Base-by-base conservation (phyloP, 2,888 invertebrate genomes). In the Cerastis rubricosa region DNA sequence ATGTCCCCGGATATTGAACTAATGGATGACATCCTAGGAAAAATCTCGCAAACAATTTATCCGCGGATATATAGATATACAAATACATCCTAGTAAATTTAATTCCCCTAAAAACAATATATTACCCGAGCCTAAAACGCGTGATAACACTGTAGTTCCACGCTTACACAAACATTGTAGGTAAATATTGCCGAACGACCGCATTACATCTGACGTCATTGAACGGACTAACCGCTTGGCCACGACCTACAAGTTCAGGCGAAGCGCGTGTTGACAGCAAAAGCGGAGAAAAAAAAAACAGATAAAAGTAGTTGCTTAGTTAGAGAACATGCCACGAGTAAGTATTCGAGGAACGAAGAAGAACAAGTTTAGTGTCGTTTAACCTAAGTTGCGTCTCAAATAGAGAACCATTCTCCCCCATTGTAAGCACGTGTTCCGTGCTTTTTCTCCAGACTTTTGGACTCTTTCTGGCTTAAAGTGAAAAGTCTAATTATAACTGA, bases 171-270 rank as follows among this genome's bases (percentile, higher is more conserved):
- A 84, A 80, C 70, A 82, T 47, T 64, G 67, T 43, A 40, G 9
- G 49, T 70, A 75, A 84, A 83, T 57, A 72, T 83, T 79, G 64
- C 25, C 51, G 1, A 11, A 29, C 25, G 67, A 4, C 35, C 54
- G 14, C 25, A 47, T 35, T 71, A 43, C 43, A 25, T 64, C 64
- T 64, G 43, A 43, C 64, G 64, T 64, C 64, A n/a, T 64, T 8
- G 43, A 8, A n/a, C 7, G 8, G 9, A 17, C 43, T 64, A 64
- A 64, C 2, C 43, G 17, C 43, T 64, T 12, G 9, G 64, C 43
- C 64, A 64, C 64, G 43, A n/a, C n/a, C 43, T 8, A 25, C 35
- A 64, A n/a, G 43, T 35, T 19, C 9, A 11, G 17, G 29, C 59
- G 29, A 29, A 25, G 29, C 59, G 59, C 17, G 29, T 59, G 59